Evolutionary conservation across 1,140 invertebrate species (phyloP), one percentile per base, ranked within the genome.

Genomic region (Oncopeltus fasciatus): DNA sequence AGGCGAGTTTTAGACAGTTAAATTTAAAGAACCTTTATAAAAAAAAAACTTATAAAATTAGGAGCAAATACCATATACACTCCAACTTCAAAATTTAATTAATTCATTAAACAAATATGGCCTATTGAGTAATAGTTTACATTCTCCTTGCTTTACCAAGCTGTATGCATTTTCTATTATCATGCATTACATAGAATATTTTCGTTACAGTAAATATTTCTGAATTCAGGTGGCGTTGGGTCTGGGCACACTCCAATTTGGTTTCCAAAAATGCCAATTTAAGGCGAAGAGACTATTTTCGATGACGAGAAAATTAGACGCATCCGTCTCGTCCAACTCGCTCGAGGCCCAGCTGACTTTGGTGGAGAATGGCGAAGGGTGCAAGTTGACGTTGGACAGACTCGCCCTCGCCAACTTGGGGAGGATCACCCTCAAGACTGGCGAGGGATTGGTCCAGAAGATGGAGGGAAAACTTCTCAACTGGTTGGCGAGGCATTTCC

Each of bases 401-500:
- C n/a, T 59, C 8, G 20, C 26, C 2, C 3, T 63, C 18, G 56
- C 49, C 14, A 33, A 53, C 18, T 31, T 63, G 3, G 62, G 62
- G 1, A 28, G 26, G 11, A 59, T 63, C 44, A 58, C 18, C 14
- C 18, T 63, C 47, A 33, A 63, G 24, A 63, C 62, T 2, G 62
- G 62, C n/a, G 57, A 57, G n/a, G 46, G 57, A 2, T 16, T 59
- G 24, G 18, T 63, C 31, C 62, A 63, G 57, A 63, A 59, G 24
- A 44, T 63, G 16, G 49, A 57, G 31, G 56, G 59, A 26, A 59
- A 57, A 27, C 46, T 61, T 31, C 21, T 61, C 44, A 33, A 61
- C 47, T 29, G 27, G 27, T 47, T 53, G 18, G 49, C 47, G 14
- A 38, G 44, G 2, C n/a, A 43, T 1, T 47, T 53, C 38, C 60